phyloP scores from a whole-genome alignment of 1,140 invertebrate species.

The Phthorimaea operculella region DNA sequence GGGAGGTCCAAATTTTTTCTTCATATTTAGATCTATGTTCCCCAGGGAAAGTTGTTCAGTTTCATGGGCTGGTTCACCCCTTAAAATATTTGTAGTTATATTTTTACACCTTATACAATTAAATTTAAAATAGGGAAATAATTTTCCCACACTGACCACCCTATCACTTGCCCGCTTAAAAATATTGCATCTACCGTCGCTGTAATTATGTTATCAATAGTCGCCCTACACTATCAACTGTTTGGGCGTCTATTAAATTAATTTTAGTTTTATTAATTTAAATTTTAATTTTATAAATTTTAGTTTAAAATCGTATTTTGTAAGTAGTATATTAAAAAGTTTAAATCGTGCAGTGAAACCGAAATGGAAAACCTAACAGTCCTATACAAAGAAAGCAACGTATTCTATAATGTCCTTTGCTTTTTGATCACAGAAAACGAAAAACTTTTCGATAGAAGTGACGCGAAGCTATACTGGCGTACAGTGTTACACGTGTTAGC shows the following conservation, averaged over 20 bases:
- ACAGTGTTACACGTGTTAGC: conserved; percentile 40
- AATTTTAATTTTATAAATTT: neutral
- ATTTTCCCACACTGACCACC: neutral
- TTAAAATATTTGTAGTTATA: too few relatives aligned
- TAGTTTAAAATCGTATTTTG: too few relatives aligned
- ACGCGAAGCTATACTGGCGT: conserved; percentile 43
- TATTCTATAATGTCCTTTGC: conserved; percentile 51
- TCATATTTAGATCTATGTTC: too few relatives aligned
- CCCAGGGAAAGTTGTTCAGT: too few relatives aligned
- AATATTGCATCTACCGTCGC: conserved; percentile 4
- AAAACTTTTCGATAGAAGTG: conserved; percentile 48
- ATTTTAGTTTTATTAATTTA: neutral
- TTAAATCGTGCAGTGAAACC: too few relatives aligned
- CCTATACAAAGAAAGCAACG: conserved; percentile 22
- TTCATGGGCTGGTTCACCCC: too few relatives aligned
- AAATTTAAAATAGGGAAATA: neutral
- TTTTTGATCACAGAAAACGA: conserved; percentile 57
- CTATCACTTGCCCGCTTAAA: neutral
- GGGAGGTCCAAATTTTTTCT: too few relatives aligned
- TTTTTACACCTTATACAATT: too few relatives aligned
- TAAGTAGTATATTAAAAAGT: too few relatives aligned
- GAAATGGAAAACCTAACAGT: neutral
- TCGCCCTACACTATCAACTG: neutral
- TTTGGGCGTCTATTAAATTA: neutral
- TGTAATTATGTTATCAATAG: neutral